Percentiles rank a stretch among this genome's conserved stretches.
Conservation (phyloP, 2,113 vertebrate genomes). For the Sturnus vulgaris region DNA sequence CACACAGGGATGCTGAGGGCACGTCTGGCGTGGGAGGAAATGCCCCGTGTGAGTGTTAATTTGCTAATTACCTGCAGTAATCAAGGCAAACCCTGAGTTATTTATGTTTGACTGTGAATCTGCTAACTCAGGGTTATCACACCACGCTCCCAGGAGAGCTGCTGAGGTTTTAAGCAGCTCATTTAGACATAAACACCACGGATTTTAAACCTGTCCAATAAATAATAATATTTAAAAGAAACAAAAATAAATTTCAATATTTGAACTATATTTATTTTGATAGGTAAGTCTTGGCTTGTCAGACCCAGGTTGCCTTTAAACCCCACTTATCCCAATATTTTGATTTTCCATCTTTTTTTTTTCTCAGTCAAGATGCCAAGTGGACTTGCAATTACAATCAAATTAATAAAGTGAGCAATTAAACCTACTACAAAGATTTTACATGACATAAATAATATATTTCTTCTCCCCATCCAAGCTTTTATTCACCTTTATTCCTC, state of each 20-base stretch:
- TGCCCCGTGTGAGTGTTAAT: background rate
- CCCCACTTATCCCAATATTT: background rate
- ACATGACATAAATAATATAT: background rate
- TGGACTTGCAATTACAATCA: background rate
- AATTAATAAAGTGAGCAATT: background rate
- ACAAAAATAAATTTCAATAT: background rate
- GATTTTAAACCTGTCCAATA: background rate
- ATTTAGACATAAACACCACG: background rate
- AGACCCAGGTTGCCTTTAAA: background rate
- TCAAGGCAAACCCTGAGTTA: background rate
- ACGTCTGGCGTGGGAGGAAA: fast-evolving
- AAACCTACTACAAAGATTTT: background rate
- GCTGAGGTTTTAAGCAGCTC: background rate
- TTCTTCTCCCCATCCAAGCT: background rate
- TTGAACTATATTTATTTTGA: background rate
- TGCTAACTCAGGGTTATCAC: background rate
- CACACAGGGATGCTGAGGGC: fast-evolving
- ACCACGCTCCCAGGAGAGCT: background rate
- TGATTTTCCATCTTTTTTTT: background rate
- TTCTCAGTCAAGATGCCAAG: background rate
- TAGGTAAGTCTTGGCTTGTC: background rate
- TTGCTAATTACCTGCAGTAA: background rate
- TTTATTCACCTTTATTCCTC: background rate
- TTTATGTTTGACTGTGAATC: fast-evolving
- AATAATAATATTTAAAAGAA: background rate